Base-by-base conservation (phyloP, 2,888 invertebrate genomes). In the Folsomia candida region DNA sequence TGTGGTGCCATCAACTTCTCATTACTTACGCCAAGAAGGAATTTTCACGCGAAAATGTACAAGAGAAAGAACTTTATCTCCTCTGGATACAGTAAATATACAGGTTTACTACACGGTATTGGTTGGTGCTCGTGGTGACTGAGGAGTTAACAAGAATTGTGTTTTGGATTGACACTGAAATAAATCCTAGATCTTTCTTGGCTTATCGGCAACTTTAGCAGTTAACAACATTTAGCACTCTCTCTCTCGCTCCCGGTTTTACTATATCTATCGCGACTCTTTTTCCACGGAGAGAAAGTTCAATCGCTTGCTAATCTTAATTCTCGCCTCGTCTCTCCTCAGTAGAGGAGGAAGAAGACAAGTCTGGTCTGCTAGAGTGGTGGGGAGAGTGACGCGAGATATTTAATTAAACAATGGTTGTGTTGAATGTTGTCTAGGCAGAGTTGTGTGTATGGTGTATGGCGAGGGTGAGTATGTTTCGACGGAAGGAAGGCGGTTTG, bases 1-100 rank as follows among this genome's bases (percentile, higher is more conserved):
- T 54, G n/a, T n/a, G 11, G 22, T 54, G 20, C 54, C 54, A 54
- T 54, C 54, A 54, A 54, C 54, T 54, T 22, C 54, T 54, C 54
- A 54, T 54, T 54, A 54, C 54, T 54, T 54, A 54, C 54, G 11
- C 54, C 20, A 20, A 14, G 54, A n/a, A 37, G n/a, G n/a, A n/a
- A n/a, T n/a, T n/a, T n/a, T n/a, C n/a, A n/a, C n/a, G n/a, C n/a
- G n/a, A n/a, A n/a, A n/a, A n/a, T n/a, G n/a, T n/a, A n/a, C n/a
- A n/a, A n/a, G n/a, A n/a, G n/a, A n/a, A n/a, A n/a, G n/a, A n/a
- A n/a, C n/a, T n/a, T n/a, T n/a, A n/a, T n/a, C n/a, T n/a, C n/a
- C n/a, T n/a, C n/a, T n/a, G n/a, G n/a, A n/a, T n/a, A n/a, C n/a
- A n/a, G n/a, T n/a, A n/a, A n/a, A n/a, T n/a, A n/a, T n/a, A n/a